Conservation (phyloP, 2,113 vertebrate species). For the Chaetura pelagica region DNA sequence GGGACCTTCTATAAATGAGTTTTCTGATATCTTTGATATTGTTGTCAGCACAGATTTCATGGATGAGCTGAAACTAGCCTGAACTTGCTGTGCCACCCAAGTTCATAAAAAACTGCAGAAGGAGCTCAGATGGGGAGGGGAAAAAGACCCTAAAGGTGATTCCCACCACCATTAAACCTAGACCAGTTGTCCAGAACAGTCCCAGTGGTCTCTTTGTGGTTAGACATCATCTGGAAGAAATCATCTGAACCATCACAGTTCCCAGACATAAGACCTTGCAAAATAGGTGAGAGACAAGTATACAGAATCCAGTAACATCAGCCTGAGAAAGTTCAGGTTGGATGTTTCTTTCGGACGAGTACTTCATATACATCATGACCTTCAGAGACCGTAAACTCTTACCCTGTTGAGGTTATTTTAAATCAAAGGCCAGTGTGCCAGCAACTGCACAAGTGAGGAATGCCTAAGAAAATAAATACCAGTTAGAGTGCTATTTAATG, state of each 20-base stretch:
- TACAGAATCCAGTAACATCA: neutral
- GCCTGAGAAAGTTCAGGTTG: conserved; percentile 46
- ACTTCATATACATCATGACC: conserved; percentile 47
- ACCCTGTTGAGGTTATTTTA: conserved; percentile 71
- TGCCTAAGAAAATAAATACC: conserved; percentile 80
- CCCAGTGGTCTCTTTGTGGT: conserved; percentile 16
- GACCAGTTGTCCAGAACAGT: conserved; percentile 24
- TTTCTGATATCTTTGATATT: conserved; percentile 49
- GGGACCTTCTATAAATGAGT: neutral
- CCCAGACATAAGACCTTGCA: neutral
- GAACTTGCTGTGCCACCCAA: conserved; percentile 49
- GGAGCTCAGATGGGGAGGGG: neutral
- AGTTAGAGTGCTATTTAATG: conserved; percentile 75
- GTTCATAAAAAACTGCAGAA: conserved; percentile 20
- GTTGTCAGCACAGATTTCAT: conserved; percentile 54
- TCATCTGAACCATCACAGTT: neutral
- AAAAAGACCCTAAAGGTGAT: neutral
- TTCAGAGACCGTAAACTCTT: conserved; percentile 60
- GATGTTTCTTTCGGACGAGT: conserved; percentile 21
- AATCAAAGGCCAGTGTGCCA: conserved; percentile 71
- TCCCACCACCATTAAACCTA: neutral
- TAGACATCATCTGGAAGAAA: conserved; percentile 60
- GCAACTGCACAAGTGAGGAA: conserved; percentile 74
- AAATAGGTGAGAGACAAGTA: neutral
- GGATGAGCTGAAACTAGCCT: conserved; percentile 48